phyloP scores from a whole-genome alignment of 2,888 invertebrate species.

The Drosophila peninsularis region DNA sequence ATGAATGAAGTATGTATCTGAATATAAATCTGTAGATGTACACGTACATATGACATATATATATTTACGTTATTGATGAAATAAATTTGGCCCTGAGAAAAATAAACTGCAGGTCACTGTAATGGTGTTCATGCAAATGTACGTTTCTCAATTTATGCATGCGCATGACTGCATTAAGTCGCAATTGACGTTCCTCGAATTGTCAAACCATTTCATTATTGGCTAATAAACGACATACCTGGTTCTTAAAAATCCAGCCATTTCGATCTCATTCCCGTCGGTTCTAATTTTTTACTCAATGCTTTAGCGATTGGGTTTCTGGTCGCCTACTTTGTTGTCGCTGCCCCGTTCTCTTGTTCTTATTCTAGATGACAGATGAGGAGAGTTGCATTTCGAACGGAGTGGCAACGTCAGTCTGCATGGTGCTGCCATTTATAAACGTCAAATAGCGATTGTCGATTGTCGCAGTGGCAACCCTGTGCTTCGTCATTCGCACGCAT shows the following conservation, averaged over 20 bases:
- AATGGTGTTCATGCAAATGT: constrained; percentile 16
- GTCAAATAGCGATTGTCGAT: constrained; percentile 44
- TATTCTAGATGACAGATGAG: constrained; percentile 40
- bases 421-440: constrained; percentile 51
- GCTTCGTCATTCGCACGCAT: constrained; percentile 75
- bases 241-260: constrained; percentile 78
- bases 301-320: constrained; percentile 10
- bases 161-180: constrained; percentile 24
- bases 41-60: no score
- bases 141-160: constrained; percentile 23
- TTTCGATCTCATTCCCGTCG: constrained; percentile 50
- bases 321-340: constrained; percentile 44
- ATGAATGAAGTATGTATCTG: no score
- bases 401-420: constrained; percentile 35
- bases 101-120: constrained; percentile 50
- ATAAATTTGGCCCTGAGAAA: constrained; percentile 9
- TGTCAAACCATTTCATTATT: not conserved
- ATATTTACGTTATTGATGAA: not conserved
- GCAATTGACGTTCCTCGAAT: constrained; percentile 7
- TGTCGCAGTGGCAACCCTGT: constrained; percentile 59
- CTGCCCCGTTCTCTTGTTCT: constrained; percentile 40
- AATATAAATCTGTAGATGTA: no score
- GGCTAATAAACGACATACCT: constrained; percentile 57
- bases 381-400: constrained; percentile 33
- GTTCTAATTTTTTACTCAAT: not conserved